A percentile compares a stretch with the other conserved stretches of the same genome.
phyloP scores from a whole-genome alignment of 2,113 vertebrate species.

The Scatophagus argus region DNA sequence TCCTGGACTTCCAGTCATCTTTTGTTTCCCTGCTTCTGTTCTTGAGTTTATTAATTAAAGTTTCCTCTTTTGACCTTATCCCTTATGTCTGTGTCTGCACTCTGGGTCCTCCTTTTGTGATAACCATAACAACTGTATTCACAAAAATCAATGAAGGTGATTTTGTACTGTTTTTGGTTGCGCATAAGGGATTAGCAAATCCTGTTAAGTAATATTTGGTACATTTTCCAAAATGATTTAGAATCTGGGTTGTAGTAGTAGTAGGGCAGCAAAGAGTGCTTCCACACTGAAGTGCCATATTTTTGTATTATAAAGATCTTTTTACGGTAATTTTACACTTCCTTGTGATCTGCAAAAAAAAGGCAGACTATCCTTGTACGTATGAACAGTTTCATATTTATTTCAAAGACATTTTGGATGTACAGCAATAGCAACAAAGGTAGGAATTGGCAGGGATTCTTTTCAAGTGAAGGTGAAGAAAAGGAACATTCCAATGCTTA shows the following conservation, averaged over 20 bases:
- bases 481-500: conserved; percentile 71
- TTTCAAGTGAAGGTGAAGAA: conserved; percentile 26
- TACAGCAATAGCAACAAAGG: conserved; percentile 53
- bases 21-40: too few species aligned
- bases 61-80: too few species aligned
- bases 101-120: too few species aligned
- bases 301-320: neutral
- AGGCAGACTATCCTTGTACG: neutral
- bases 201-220: too few species aligned
- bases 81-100: too few species aligned
- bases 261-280: neutral
- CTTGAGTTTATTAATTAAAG: too few species aligned
- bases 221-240: too few species aligned
- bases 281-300: neutral
- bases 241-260: neutral
- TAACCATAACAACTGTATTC: too few species aligned
- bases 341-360: conserved; percentile 15
- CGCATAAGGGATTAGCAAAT: too few species aligned
- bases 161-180: too few species aligned
- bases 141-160: too few species aligned
- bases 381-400: conserved; percentile 68
- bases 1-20: too few species aligned
- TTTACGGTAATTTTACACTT: neutral
- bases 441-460: conserved; percentile 2
- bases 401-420: conserved; percentile 63